Base-by-base conservation (phyloP, 2,797 vertebrate genomes). In the Microctenopoma steveboyesi region DNA sequence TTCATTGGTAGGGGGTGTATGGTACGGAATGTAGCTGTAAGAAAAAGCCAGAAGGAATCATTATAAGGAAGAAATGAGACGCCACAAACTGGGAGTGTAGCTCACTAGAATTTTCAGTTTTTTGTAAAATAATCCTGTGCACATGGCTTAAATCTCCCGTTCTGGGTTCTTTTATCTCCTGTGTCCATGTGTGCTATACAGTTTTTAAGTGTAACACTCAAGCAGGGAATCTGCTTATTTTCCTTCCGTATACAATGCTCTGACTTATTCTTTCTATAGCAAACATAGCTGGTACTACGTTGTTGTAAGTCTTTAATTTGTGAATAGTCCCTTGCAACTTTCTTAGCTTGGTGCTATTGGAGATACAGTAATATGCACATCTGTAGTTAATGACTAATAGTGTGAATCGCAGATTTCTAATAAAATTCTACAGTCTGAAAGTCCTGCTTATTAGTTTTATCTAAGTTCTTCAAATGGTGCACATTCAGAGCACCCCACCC, bases 21-120 rank as follows among this genome's bases (percentile, higher is more conserved):
- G 40, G 78, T 79, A 83, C 9, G 86, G 89, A 89, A 88, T 88
- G 87, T 82, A 83, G 72, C 83, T 91, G 74, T 73, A 82, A 81
- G 86, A 78, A 89, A 89, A 91, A 89, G 82, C 86, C 86, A 89
- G 86, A 75, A 91, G 74, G 84, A 91, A 84, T 90, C 86, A 89
- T 89, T 90, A 87, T 69, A 77, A 81, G 61, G 81, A 81, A 88
- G 84, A 83, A 82, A 76, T 51, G 82, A 82, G 88, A 86, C 48
- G 76, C 84, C 84, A 85, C 63, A 69, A 42, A 77, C 58, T 68
- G 72, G 50, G 68, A 86, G 56, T 52, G 59, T 33, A 76, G 82
- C 72, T 69, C 42, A 72, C 27, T 40, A 77, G 59, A 68, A 30
- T 69, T 83, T 81, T 84, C 58, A 64, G 45, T 60, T 48, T 77